Evolutionary conservation across 64 coral and sea anemone genomes (phyloP), one percentile per base, ranked within the genome.

Genomic region (Hydrozoanthus tunicans): DNA sequence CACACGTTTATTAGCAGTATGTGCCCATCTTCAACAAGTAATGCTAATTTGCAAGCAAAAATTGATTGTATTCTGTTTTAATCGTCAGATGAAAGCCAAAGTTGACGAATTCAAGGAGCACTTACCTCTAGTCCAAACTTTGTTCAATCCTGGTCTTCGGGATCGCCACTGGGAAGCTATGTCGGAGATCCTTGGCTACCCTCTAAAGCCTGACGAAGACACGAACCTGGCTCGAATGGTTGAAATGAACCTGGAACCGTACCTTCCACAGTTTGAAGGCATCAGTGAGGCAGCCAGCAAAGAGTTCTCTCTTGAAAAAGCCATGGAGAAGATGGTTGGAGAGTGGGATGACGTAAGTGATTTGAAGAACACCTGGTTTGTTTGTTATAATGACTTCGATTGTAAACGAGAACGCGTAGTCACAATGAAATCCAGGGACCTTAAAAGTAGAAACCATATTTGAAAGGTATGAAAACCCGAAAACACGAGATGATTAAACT

Each of bases 241-340:
- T 51, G 97, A 99, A 56, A 99, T 99, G 97, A 99, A 99, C 56
- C 80, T 99, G 24, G 97, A 99, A 26, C 97, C 97, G 4, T 99
- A 99, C 80, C 89, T 99, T 64, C 64, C 75, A 13, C 91, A 99
- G 64, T 99, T 99, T 94, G 97, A 99, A 85, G 82, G 80, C 61
- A 99, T 99, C 70, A 99, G 97, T 63, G 97, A 99, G 55, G 97
- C 97, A 13, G 97, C 97, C 9, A 99, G 97, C 81, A 99, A 99
- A 62, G 97, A 99, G 56, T 99, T 99, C 80, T 99, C 97, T 77
- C 92, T 99, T 61, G 97, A 99, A 68, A 99, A 99, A 96, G 97
- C 97, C 65, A 99, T 99, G 97, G 97, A 99, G 78, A 99, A 99
- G 92, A 99, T 99, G 97, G 94, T 96, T 7, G 68, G 79, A 51